These are phyloP conservation scores for Glaucomys volans DNA, from an alignment of 2,113 vertebrate species.

Conservation along the genomic window DNA sequence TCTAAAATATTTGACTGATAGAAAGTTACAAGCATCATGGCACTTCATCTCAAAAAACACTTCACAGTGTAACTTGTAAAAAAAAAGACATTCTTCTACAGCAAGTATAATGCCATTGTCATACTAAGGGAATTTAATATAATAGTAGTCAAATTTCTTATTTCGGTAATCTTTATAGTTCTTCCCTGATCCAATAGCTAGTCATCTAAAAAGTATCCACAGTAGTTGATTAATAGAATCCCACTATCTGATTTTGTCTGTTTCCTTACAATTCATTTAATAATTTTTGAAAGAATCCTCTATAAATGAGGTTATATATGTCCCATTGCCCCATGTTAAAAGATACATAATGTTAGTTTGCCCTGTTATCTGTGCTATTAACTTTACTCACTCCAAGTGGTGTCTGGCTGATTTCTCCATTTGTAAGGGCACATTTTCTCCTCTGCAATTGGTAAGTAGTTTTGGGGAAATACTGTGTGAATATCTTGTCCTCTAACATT, in stretches of 20 bases:
- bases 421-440: not conserved
- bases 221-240: not conserved
- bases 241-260: not conserved
- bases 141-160: not conserved
- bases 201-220: not conserved
- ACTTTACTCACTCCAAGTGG: not conserved
- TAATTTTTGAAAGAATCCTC: not conserved
- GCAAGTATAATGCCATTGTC: not conserved
- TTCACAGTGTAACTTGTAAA: not conserved
- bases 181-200: not conserved
- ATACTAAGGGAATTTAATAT: not conserved
- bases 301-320: not conserved
- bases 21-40: not conserved
- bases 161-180: not conserved
- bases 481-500: not conserved
- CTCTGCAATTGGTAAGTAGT: not conserved
- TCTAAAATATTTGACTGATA: slow-evolving; percentile 5
- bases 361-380: slow-evolving; percentile 9
- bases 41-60: not conserved
- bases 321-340: not conserved
- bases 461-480: not conserved
- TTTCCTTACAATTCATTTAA: slow-evolving; percentile 28
- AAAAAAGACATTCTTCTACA: not conserved
- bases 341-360: not conserved
- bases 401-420: not conserved